phyloP scores from a whole-genome alignment of 92 coral and sea anemone genomes.

The Epizoanthus ramosus region DNA sequence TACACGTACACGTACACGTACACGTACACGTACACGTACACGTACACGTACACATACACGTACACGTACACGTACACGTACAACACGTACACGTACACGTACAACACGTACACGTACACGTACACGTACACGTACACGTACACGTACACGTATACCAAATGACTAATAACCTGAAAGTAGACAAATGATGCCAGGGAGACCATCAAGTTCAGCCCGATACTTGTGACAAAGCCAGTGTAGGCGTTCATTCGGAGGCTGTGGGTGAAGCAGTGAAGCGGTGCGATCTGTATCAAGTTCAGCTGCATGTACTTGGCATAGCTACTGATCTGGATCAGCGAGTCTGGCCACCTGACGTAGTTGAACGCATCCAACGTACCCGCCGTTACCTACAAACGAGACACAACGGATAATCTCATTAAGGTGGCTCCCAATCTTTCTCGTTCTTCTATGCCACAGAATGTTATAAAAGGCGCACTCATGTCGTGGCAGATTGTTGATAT shows the following conservation, averaged over 20 bases:
- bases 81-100: too few species aligned
- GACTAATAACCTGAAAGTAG: constrained; percentile 53
- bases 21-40: too few species aligned
- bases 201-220: constrained; percentile 53
- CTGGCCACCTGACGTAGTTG: constrained; percentile 81
- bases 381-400: constrained; percentile 48
- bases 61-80: too few species aligned
- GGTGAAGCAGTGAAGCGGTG: constrained; percentile 72
- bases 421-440: too few species aligned
- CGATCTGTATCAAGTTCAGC: constrained; percentile 75
- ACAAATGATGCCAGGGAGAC: constrained; percentile 50
- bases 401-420: too few species aligned
- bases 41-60: too few species aligned
- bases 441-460: too few species aligned
- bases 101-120: too few species aligned
- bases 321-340: constrained; percentile 63
- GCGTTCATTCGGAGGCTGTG: constrained; percentile 68
- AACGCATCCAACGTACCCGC: constrained; percentile 80
- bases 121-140: not conserved
- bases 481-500: too few species aligned
- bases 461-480: too few species aligned
- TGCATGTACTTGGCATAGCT: constrained; percentile 75
- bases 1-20: too few species aligned
- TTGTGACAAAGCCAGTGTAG: constrained; percentile 54
- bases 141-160: not conserved